Conservation (phyloP, 2,113 vertebrate species). For the Heterochromis multidens region DNA sequence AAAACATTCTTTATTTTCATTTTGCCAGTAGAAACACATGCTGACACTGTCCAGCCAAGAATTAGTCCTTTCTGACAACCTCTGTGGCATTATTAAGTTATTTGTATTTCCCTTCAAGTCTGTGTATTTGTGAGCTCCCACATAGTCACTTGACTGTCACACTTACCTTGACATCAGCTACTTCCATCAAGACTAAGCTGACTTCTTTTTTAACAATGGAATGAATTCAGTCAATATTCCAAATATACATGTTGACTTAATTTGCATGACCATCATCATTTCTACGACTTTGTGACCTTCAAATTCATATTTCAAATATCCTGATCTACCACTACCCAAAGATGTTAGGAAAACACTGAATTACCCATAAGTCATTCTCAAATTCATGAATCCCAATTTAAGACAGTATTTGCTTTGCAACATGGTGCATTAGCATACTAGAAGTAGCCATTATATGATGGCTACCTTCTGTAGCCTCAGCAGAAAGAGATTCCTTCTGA, state of each 20-base stretch:
- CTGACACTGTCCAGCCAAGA: background rate
- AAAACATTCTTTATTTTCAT: background rate
- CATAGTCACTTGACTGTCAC: background rate
- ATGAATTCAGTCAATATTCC: background rate
- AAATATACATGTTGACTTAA: background rate
- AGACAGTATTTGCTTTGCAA: accelerated
- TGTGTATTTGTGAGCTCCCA: background rate
- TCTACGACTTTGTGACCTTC: background rate
- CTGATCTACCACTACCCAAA: too few species aligned
- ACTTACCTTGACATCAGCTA: background rate
- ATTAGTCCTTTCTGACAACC: background rate
- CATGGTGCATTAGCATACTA: background rate
- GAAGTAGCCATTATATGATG: background rate
- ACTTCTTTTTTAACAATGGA: background rate
- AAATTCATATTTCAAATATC: background rate
- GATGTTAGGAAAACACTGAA: background rate
- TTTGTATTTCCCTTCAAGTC: background rate
- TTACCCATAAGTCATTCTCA: background rate
- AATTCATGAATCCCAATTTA: background rate
- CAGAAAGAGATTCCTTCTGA: background rate
- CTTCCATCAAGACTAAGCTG: background rate
- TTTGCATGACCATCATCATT: background rate
- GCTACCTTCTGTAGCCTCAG: accelerated
- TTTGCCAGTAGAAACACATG: background rate
- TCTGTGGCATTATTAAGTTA: background rate